Evolutionary conservation across 2,113 vertebrate genomes (phyloP), one percentile per base, ranked within the genome.

Genomic region (Plestiodon gilberti): DNA sequence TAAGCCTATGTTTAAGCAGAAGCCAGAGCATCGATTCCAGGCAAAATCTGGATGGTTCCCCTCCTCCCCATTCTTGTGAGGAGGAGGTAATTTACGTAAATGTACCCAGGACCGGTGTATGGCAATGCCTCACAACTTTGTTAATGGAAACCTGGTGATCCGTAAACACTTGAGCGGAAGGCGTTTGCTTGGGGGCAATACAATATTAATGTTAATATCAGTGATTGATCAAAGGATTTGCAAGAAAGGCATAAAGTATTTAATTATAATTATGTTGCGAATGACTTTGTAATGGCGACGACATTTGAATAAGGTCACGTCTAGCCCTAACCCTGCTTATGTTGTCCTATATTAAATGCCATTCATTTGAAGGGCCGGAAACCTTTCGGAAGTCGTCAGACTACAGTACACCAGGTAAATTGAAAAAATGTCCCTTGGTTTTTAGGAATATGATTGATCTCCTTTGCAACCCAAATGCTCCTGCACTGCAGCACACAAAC

Each of bases 241-340:
- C 98, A 98, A 98, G 96, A 96, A 92, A 98, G 96, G 98, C 97
- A 98, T 97, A 98, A 97, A 97, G 97, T 96, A 96, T 98, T 98
- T 99, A 99, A 99, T 99, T 99, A 98, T 98, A 98, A 98, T 97
- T 97, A 97, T 92, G 84, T 96, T 89, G 90, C 90, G 97, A 96
- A 94, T 95, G 95, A 91, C 89, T 95, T 94, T 95, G 90, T 96
- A 95, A 93, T 95, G 96, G 95, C 90, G 80, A 91, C 95, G 94
- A 96, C 97, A 98, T 99, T 99, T 98, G 97, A 99, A 98, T 99
- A 99, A 98, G 98, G 98, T 99, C 98, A 99, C 97, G 94, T 97
- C 96, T 97, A 92, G 95, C 96, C 93, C 96, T 97, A 96, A 98
- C 98, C 98, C 97, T 95, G 96, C 96, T 96, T 96, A 97, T 99